phyloP scores from a whole-genome alignment of 2,888 invertebrate species.

The Argyresthia albistria region DNA sequence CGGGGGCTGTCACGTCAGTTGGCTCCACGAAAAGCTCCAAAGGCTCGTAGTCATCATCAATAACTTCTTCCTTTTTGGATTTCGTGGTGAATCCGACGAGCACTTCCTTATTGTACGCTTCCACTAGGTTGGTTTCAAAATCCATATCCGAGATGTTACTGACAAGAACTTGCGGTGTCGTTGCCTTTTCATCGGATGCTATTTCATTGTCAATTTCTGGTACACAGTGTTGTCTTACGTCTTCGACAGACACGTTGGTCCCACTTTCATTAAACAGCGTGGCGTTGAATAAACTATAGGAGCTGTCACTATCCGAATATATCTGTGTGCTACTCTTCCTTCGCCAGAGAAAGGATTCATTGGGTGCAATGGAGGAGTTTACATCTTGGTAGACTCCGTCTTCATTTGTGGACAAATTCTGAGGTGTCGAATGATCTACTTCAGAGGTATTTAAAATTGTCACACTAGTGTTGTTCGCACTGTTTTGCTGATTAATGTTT shows the following conservation, averaged over 20 bases:
- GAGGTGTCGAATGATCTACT: conserved; percentile 11
- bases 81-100: conserved; percentile 46
- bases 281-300: conserved; percentile 43
- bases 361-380: conserved; percentile 65
- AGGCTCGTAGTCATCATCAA: conserved; percentile 62
- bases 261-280: conserved; percentile 32
- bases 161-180: not conserved
- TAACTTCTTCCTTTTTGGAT: conserved; percentile 28
- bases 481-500: not conserved
- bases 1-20: conserved; percentile 33
- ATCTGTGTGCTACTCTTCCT: conserved; percentile 55
- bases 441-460: not conserved
- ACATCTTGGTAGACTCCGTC: conserved; percentile 37
- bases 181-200: no score
- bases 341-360: conserved; percentile 78
- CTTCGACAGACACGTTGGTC: conserved; percentile 20
- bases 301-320: conserved; percentile 50
- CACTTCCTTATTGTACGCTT: conserved; percentile 58
- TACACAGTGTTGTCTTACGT: no score
- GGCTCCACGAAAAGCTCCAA: conserved; percentile 52
- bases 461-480: not conserved
- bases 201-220: no score
- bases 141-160: conserved; percentile 27
- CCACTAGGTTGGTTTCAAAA: conserved; percentile 57
- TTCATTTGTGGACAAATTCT: conserved; percentile 10